phyloP scores from a whole-genome alignment of 2,888 invertebrate genomes.

The Lepidochrysops patricia region DNA sequence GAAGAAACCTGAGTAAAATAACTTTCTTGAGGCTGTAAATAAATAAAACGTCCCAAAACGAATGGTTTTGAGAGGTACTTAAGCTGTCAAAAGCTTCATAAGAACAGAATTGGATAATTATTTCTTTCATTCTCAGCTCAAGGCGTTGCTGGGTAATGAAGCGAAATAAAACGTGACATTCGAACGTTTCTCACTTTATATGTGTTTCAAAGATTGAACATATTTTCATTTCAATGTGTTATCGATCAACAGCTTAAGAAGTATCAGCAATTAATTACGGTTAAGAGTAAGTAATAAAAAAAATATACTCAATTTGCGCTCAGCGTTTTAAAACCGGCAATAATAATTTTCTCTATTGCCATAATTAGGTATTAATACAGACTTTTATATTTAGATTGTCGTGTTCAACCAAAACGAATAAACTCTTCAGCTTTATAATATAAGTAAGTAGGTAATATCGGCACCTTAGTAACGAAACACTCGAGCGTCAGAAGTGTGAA shows the following conservation, averaged over 20 bases:
- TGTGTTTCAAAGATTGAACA: background rate
- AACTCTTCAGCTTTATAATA: no score
- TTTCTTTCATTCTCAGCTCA: background rate
- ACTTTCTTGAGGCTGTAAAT: background rate
- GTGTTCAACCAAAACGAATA: no score
- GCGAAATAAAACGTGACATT: background rate
- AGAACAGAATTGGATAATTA: constrained; percentile 2
- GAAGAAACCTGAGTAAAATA: no score
- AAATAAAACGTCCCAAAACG: background rate
- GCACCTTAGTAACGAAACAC: no score
- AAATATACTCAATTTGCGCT: no score
- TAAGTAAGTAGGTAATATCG: no score
- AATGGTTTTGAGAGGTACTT: background rate
- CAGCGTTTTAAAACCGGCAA: no score
- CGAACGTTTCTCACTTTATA: background rate
- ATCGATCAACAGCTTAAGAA: background rate
- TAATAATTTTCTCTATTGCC: no score
- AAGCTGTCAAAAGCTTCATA: background rate
- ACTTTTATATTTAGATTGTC: no score
- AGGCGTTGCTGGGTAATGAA: background rate
- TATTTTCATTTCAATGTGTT: background rate
- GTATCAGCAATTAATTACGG: background rate
- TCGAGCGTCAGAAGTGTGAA: background rate
- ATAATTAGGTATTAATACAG: no score
- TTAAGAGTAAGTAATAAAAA: no score